Base-by-base conservation (phyloP, 1,140 invertebrate genomes). In the Popillia japonica region DNA sequence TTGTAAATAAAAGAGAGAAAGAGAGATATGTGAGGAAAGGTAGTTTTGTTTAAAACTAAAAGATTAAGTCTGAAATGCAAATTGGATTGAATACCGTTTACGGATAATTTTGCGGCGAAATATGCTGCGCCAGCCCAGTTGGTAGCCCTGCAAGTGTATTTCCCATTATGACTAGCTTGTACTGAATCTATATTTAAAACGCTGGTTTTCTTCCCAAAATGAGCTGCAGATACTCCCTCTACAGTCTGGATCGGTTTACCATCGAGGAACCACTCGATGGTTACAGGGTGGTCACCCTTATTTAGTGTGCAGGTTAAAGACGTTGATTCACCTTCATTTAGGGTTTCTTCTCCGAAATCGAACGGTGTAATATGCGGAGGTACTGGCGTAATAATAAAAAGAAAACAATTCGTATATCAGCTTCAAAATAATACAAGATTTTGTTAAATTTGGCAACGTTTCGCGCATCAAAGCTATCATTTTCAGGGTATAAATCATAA, bases 261-360 rank as follows among this genome's bases (percentile, higher is more conserved):
- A 84, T 90, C 90, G 83, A 92, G 90, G 79, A 87, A 88, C 91
- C 91, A 92, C 78, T 88, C 87, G 83, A 93, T 92, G 75, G 88
- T 88, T 81, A 93, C 85, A 9, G 92, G 92, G 78, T 89, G 89
- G 86, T 93, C 93, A 61, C 93, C 93, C 86, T 93, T 93, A 76
- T 90, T 88, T 76, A 93, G 90, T 59, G 91, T 89, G 82, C 93
- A 94, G 79, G 89, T 90, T 55, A 92, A 88, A 83, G 93, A 92
- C 17, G 91, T 90, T 81, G 90, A 91, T 83, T 93, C 92, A 79
- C 92, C 93, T 75, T 88, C 89, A 81, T 91, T 91, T 6, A 87
- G 89, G 73, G 89, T 87, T 72, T 87, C 87, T 75, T 90, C 90
- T n/a, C 88, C 89, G 80, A 87, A 90, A 27, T 87, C 82, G 81